Evolutionary conservation across 2,797 vertebrate species (phyloP), one percentile per base, ranked within the genome.

Genomic region (Tangara arthus): DNA sequence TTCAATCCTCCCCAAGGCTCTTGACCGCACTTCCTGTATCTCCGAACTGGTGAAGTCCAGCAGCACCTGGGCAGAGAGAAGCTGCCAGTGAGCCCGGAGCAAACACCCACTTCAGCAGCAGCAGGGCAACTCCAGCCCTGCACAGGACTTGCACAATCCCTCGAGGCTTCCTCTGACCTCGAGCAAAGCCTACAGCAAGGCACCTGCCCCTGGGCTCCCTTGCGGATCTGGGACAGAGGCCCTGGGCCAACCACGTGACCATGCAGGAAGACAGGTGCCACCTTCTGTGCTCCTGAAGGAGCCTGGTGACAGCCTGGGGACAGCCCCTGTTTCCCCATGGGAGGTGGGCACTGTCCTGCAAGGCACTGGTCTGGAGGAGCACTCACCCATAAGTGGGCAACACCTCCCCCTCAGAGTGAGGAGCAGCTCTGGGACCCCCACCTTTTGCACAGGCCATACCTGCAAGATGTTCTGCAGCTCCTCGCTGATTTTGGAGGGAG

Each of bases 191-290:
- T 50, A 5, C 2, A 59, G 53, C 8, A 41, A 59, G 15, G 24
- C 20, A 42, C 8, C 32, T 59, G 32, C 21, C 37, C 32, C 10
- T 23, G 64, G 24, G 20, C 16, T 69, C 35, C 20, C 42, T n/a
- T n/a, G 41, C 0, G 0, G 9, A 21, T 28, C n/a, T 44, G n/a
- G 39, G 21, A 53, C 2, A 4, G 56, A 79, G 18, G 42, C 18
- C 23, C 23, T 57, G 52, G 34, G 15, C 42, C 42, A 79, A 7
- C 34, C 28, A 32, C 4, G 8, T 46, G 76, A 11, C 15, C n/a
- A 20, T 20, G 49, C 21, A 46, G 39, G 32, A 53, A 44, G 49
- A 34, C 13, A 44, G 49, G n/a, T 53, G 20, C 30, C 37, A 44
- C 20, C 9, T 8, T 35, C 61, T 37, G n/a, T 65, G 41, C 8